These are phyloP conservation scores for Plectus sambesii DNA, from an alignment of 1,140 invertebrate genomes.

Conservation along the genomic window DNA sequence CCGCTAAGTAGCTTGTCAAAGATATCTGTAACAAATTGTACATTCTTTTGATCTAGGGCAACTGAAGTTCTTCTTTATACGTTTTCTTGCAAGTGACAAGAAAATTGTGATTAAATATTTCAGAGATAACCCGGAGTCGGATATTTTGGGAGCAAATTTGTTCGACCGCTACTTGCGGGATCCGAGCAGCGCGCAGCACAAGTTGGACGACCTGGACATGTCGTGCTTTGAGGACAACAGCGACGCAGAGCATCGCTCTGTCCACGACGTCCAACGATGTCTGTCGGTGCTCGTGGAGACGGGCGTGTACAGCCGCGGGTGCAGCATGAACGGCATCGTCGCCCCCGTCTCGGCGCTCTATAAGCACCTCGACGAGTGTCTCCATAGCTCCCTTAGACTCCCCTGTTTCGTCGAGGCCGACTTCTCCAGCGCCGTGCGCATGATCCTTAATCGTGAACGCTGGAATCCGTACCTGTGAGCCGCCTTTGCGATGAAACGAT, in stretches of 20 bases:
- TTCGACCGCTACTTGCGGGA: conserved; percentile 56
- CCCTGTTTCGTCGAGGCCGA: conserved; percentile 24
- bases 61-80: no score
- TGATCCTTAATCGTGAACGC: no score
- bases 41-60: no score
- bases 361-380: conserved; percentile 15
- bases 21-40: no score
- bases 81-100: not conserved
- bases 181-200: conserved; percentile 5
- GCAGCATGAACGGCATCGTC: conserved; percentile 23
- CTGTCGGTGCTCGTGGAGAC: conserved; percentile 27
- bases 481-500: no score
- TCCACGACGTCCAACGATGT: conserved; percentile 18
- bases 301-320: conserved; percentile 26
- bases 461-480: no score
- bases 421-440: conserved; percentile 17
- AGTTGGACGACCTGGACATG: not conserved
- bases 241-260: conserved; percentile 11
- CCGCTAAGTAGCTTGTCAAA: no score
- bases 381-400: conserved; percentile 13
- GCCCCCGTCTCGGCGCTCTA: conserved; percentile 17
- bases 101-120: conserved; percentile 29
- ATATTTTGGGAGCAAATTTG: conserved; percentile 62
- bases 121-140: conserved; percentile 62
- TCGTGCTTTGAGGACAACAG: conserved; percentile 1